Base-by-base conservation (phyloP, 2,888 invertebrate species). In the Drosophila sordidula region DNA sequence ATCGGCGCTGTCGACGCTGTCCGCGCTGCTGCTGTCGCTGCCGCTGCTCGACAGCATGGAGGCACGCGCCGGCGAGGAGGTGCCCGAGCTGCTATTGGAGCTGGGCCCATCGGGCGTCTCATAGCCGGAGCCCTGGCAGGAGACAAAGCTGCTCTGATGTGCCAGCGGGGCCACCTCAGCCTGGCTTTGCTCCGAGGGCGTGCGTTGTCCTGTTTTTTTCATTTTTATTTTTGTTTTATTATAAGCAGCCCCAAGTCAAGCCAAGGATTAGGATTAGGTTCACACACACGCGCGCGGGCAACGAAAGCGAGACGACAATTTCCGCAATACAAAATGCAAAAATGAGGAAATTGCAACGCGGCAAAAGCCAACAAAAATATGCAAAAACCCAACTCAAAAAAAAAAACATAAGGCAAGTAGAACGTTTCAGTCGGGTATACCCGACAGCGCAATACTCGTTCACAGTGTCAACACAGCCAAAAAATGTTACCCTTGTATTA, bases 31-130 rank as follows among this genome's bases (percentile, higher is more conserved):
- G 49, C 56, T 75, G 50, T 69, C 26, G 26, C 26, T 75, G 50
- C 70, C 26, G 26, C 26, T 74, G 45, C 72, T 68, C 14, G 81
- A 82, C 2, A 86, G 52, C 29, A 89, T 22, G 0, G 83, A 84
- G 14, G 83, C 89, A 8, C 58, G 73, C 14, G 71, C 77, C 6
- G 87, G 84, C 38, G 84, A 87, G 3, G 89, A 87, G 6, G 45
- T 69, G 26, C 38, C 59, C 1, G 66, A 79, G 66, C 65, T 78
- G 36, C 56, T 47, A 6, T 57, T 61, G 6, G 71, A 62, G 38
- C 66, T 83, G 5, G 63, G 66, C 4, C 95, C 95, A 78, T 96
- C 94, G 16, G 97, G 96, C 0, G 97, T 97, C 91, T 96, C 96
- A 92, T 95, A 97, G 68, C 96, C 96, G 62, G 95, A 95, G 0